Base-by-base conservation (phyloP, 2,797 vertebrate species). In the Jordanella pulchra region DNA sequence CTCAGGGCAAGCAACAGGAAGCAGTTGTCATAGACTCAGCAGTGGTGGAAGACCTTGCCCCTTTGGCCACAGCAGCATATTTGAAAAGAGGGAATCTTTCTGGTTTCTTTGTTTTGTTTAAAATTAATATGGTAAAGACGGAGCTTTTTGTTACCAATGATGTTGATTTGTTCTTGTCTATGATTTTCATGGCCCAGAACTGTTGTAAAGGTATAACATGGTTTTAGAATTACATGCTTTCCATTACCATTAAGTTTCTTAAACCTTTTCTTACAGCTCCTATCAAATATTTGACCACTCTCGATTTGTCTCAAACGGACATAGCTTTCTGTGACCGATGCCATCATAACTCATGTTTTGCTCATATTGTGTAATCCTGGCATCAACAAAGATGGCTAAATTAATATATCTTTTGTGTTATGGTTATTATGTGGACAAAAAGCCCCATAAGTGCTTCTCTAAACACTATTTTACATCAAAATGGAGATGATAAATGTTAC, bases 1-100 rank as follows among this genome's bases (percentile, higher is more conserved):
- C 85, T 87, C 93, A 91, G 95, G 94, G 91, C 95, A 95, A 95
- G 96, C 94, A 95, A 95, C 96, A 97, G 97, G 97, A 98, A 97
- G 94, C 94, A 90, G 89, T 86, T 87, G 93, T 92, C 92, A 94
- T 97, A 95, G 95, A 96, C 96, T 97, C 96, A 96, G 96, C 97
- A 96, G 92, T 84, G 91, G 86, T 92, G 90, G 95, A 95, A 87
- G 93, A 89, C 92, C 94, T 91, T 90, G 87, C 91, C 89, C 95
- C 93, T 95, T 91, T 95, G 93, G 89, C 91, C 90, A 86, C 84
- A 92, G 93, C 94, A 96, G 95, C 95, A 92, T 78, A 89, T 92
- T 90, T 55, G 60, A 35, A 69, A 61, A 64, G 79, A 21, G 25
- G 27, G 39, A 30, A 2, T 15, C 28, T 65, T 81, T 56, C 66